phyloP scores from a whole-genome alignment of 2,888 invertebrate genomes.

The Drosophila infuscata region DNA sequence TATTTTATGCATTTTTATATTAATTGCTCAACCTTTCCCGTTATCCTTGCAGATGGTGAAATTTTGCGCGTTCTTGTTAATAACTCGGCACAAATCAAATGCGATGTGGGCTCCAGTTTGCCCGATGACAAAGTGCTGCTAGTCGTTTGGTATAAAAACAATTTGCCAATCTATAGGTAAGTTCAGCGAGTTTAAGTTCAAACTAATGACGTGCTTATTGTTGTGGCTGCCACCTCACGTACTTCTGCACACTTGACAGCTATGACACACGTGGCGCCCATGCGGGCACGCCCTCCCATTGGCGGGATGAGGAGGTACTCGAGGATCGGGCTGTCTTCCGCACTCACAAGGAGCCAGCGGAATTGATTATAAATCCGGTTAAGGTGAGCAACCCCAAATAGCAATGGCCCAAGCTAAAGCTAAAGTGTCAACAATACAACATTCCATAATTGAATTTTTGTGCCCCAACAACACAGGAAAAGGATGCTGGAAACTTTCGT shows the following conservation, averaged over 20 bases:
- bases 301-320: conserved; percentile 88
- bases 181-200: conserved; percentile 50
- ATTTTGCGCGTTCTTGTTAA: conserved; percentile 87
- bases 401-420: conserved; percentile 11
- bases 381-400: conserved; percentile 81
- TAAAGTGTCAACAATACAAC: conserved; percentile 50
- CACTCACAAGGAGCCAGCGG: conserved; percentile 87
- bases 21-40: not conserved
- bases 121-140: conserved; percentile 92
- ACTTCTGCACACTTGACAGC: conserved; percentile 82
- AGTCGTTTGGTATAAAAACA: conserved; percentile 96
- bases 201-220: not conserved
- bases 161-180: conserved; percentile 95
- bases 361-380: conserved; percentile 87
- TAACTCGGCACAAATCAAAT: conserved; percentile 92
- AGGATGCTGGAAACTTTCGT: conserved; percentile 90
- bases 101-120: conserved; percentile 92
- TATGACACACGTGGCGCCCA: conserved; percentile 88
- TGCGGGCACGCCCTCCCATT: conserved; percentile 87
- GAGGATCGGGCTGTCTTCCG: conserved; percentile 88
- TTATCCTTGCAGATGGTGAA: conserved; percentile 84
- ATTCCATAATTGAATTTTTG: conserved; percentile 66
- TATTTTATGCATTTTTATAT: not conserved
- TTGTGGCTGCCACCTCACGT: not conserved
- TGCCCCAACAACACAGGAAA: conserved; percentile 85